phyloP scores from a whole-genome alignment of 2,888 invertebrate genomes.

The Xanthorhoe designata region DNA sequence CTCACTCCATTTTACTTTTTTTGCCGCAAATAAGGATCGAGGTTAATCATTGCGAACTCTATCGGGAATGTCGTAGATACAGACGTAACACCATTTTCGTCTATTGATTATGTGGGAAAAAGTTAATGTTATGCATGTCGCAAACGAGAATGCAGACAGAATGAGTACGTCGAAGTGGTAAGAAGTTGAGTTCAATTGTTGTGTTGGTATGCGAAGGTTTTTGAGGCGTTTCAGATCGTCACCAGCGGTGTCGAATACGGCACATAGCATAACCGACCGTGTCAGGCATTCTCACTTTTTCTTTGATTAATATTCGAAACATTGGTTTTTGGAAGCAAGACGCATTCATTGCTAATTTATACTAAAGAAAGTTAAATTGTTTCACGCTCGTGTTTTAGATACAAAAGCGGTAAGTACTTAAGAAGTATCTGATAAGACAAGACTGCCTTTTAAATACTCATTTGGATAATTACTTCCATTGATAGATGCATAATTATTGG shows the following conservation, averaged over 20 bases:
- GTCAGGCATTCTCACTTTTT: slow-evolving; percentile 31
- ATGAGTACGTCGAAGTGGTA: slow-evolving; percentile 20
- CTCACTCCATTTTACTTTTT: slow-evolving; percentile 47
- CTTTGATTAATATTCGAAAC: slow-evolving; percentile 17
- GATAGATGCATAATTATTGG: too few relatives aligned
- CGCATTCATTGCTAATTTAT: slow-evolving; percentile 22
- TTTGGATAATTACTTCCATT: slow-evolving; percentile 3
- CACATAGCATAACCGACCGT: slow-evolving; percentile 32
- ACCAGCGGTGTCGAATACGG: slow-evolving; percentile 37
- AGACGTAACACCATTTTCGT: slow-evolving; percentile 18
- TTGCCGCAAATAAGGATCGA: slow-evolving; percentile 45
- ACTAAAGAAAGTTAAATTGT: slow-evolving; percentile 19
- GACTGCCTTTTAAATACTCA: slow-evolving; percentile 9
- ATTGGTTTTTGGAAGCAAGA: slow-evolving; percentile 14
- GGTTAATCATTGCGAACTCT: slow-evolving; percentile 38
- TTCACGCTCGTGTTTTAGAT: slow-evolving; percentile 23
- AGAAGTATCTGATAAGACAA: slow-evolving; percentile 7
- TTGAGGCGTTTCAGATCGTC: slow-evolving; percentile 25
- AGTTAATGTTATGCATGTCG: slow-evolving; percentile 28
- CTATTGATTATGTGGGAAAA: slow-evolving; percentile 21
- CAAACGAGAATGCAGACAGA: slow-evolving; percentile 23
- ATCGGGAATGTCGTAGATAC: slow-evolving; percentile 30
- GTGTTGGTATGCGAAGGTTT: slow-evolving; percentile 31
- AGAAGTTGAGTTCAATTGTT: slow-evolving; percentile 35
- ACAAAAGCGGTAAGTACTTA: slow-evolving; percentile 14